Conservation (phyloP, 2,888 invertebrate genomes). For the Acanthosepion lycidas region DNA sequence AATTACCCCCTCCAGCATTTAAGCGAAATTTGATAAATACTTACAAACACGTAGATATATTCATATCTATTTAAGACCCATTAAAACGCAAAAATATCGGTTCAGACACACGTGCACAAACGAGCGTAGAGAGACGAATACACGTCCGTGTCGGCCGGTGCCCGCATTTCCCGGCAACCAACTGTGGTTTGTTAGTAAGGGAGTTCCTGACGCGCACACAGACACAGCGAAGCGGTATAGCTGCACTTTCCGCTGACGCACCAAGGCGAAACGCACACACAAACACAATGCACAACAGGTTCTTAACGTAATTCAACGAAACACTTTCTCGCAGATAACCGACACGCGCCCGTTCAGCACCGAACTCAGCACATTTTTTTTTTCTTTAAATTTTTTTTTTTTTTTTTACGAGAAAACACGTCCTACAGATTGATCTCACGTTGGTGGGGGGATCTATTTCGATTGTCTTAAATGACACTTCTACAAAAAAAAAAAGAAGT, state of each 20-base stretch:
- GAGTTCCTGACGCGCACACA: neutral
- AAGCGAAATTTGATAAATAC: too few species aligned
- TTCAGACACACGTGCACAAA: slow-evolving; percentile 22
- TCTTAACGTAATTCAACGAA: neutral
- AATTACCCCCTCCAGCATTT: too few species aligned
- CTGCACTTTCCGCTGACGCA: neutral
- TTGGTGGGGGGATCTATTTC: too few species aligned
- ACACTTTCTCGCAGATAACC: neutral
- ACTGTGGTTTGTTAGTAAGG: neutral
- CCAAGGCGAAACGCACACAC: neutral
- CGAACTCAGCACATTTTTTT: neutral
- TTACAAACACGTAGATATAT: too few species aligned
- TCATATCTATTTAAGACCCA: too few species aligned
- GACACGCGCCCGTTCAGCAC: neutral
- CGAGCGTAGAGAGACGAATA: neutral
- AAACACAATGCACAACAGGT: neutral
- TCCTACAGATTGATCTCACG: too few species aligned
- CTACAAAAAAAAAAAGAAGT: too few species aligned
- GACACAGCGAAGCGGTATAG: neutral
- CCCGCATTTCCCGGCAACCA: neutral
- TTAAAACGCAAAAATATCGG: neutral
- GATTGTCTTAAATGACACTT: too few species aligned
- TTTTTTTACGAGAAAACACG: too few species aligned
- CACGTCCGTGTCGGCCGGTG: neutral
- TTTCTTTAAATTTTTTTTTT: neutral